A percentile compares a stretch with the other conserved stretches of the same genome.
phyloP scores from a whole-genome alignment of 2,797 vertebrate species.

The Sebastes matsubarae region DNA sequence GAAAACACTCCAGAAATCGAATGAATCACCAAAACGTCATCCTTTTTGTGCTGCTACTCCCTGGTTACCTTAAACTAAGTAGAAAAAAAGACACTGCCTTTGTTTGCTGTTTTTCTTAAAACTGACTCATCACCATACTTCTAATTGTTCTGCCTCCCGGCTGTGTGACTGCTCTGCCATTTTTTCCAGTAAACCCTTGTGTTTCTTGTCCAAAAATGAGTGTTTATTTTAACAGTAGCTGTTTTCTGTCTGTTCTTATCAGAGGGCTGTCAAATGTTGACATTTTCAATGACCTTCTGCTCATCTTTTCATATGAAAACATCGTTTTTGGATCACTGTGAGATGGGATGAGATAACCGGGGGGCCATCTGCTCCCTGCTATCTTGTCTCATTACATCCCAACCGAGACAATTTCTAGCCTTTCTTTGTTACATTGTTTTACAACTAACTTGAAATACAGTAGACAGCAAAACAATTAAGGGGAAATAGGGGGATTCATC shows the following conservation, averaged over 20 bases:
- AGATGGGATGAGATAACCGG: neutral
- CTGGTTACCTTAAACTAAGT: neutral
- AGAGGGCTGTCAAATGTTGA: neutral
- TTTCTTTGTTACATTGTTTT: neutral
- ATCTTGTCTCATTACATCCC: neutral
- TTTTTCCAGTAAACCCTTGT: neutral
- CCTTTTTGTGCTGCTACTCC: neutral
- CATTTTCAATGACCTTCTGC: neutral
- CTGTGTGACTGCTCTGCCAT: neutral
- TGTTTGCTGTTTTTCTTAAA: neutral
- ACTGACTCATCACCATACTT: neutral
- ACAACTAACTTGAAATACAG: neutral
- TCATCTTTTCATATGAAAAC: neutral
- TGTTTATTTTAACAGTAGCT: neutral
- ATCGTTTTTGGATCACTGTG: neutral
- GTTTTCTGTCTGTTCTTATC: neutral
- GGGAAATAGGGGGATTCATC: neutral
- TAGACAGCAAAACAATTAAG: neutral
- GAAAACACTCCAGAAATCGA: neutral
- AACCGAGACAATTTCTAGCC: neutral
- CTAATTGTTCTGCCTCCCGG: neutral
- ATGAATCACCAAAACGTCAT: slow-evolving; percentile 19
- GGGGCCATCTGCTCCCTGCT: neutral
- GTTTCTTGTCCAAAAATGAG: neutral
- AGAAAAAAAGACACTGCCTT: neutral